These are phyloP conservation scores for Leptobrachium leishanense DNA, from an alignment of 2,113 vertebrate species.

Conservation along the genomic window DNA sequence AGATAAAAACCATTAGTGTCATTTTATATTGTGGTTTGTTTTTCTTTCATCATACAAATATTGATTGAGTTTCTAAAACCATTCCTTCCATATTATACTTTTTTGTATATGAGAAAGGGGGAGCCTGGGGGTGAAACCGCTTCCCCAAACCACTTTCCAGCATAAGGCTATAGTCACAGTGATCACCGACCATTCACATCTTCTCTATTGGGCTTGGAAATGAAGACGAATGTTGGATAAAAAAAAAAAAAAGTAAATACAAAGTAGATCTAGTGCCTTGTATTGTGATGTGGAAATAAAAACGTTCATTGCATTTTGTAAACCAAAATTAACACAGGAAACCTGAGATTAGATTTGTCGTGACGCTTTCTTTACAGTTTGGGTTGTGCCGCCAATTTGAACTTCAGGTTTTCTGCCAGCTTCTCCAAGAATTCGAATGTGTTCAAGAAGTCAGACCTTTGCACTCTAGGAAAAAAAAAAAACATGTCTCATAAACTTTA, in stretches of 20 bases:
- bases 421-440: conserved; percentile 98
- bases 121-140: too few species aligned
- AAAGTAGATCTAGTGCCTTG: not conserved
- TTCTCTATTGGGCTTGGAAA: too few species aligned
- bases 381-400: conserved; percentile 75
- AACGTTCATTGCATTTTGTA: conserved; percentile 40
- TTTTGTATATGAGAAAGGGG: too few species aligned
- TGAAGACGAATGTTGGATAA: too few species aligned
- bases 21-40: too few species aligned
- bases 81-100: too few species aligned
- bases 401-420: conserved; percentile 89
- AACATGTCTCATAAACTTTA: too few species aligned
- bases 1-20: too few species aligned
- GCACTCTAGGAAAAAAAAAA: conserved; percentile 69
- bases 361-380: conserved; percentile 74
- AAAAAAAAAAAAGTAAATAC: not conserved
- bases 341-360: conserved; percentile 23
- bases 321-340: conserved; percentile 44
- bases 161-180: not conserved
- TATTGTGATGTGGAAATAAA: not conserved
- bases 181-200: not conserved
- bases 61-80: too few species aligned
- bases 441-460: conserved; percentile 88
- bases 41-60: too few species aligned
- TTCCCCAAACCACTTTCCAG: too few species aligned